These are phyloP conservation scores for Labeo calbasu DNA, from an alignment of 2,797 vertebrate species.

Conservation along the genomic window DNA sequence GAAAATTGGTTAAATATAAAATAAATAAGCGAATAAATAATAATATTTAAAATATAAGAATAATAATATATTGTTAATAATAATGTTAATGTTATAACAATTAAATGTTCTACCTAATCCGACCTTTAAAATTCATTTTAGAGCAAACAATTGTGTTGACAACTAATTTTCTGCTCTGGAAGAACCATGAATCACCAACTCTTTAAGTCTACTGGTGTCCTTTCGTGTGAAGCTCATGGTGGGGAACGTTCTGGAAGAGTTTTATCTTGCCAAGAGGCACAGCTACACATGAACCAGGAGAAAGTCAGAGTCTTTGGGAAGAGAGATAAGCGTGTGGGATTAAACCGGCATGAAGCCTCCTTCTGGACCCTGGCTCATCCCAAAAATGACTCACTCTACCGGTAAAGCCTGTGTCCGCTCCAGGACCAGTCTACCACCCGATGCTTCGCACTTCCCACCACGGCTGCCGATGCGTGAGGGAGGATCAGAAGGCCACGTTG, in stretches of 20 bases:
- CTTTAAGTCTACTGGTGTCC: background rate
- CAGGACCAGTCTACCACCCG: conserved; percentile 22
- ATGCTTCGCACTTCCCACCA: background rate
- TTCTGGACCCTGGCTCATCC: conserved; percentile 59
- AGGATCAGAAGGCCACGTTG: conserved; percentile 23
- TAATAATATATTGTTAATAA: background rate
- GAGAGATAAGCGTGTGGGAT: conserved; percentile 43
- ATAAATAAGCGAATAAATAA: background rate
- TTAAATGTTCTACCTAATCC: background rate
- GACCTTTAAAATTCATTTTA: background rate
- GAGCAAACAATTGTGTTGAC: background rate
- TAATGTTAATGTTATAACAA: no score
- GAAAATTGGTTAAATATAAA: background rate
- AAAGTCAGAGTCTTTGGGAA: background rate
- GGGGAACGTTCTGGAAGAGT: background rate
- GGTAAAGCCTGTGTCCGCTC: conserved; percentile 42
- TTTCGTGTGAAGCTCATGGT: background rate
- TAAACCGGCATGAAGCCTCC: conserved; percentile 53
- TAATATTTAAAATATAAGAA: background rate
- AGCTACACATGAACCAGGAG: conserved; percentile 3
- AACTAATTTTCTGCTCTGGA: background rate
- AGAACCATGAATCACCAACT: background rate
- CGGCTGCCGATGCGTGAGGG: background rate
- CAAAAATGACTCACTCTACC: conserved; percentile 55
- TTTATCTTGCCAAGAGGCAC: background rate